These are phyloP conservation scores for Petromus typicus DNA, from an alignment of 2,113 vertebrate genomes.

Conservation along the genomic window DNA sequence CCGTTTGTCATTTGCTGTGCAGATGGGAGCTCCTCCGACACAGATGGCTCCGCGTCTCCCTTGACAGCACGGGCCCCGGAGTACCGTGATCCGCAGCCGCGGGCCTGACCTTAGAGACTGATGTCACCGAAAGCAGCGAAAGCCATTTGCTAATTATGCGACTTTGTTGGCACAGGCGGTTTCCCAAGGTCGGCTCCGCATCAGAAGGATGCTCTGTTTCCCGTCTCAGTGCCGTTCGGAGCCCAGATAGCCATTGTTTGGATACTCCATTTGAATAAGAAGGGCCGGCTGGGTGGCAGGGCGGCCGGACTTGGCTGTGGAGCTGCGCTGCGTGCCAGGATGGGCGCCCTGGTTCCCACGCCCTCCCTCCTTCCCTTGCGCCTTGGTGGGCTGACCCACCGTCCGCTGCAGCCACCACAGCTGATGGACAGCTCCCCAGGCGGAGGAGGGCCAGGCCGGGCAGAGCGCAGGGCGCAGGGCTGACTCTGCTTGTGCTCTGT, in stretches of 20 bases:
- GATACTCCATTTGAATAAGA: constrained; percentile 1
- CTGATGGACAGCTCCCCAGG: not conserved
- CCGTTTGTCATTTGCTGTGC: constrained; percentile 57
- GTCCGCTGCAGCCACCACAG: not conserved
- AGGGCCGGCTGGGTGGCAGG: constrained; percentile 12
- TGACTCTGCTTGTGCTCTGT: not conserved
- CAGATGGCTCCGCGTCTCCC: constrained; percentile 57
- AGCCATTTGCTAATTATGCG: constrained; percentile 44
- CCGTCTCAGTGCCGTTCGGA: constrained; percentile 9
- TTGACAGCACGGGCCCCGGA: constrained; percentile 23
- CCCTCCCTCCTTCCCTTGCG: not conserved
- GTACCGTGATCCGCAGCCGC: not conserved
- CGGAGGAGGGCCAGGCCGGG: not conserved
- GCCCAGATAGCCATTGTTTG: constrained; percentile 55
- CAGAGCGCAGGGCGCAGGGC: no score
- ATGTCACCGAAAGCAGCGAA: not conserved
- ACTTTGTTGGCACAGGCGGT: not conserved
- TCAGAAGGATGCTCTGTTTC: not conserved
- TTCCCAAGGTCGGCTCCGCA: constrained; percentile 23
- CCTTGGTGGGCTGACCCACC: not conserved
- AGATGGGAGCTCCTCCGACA: constrained; percentile 64
- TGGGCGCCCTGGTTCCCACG: constrained; percentile 43
- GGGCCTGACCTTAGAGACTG: constrained; percentile 46
- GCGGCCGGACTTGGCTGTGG: not conserved
- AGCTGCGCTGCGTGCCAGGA: not conserved